These are phyloP conservation scores for Frankliniella intonsa DNA, from an alignment of 2,888 invertebrate genomes.

Conservation along the genomic window DNA sequence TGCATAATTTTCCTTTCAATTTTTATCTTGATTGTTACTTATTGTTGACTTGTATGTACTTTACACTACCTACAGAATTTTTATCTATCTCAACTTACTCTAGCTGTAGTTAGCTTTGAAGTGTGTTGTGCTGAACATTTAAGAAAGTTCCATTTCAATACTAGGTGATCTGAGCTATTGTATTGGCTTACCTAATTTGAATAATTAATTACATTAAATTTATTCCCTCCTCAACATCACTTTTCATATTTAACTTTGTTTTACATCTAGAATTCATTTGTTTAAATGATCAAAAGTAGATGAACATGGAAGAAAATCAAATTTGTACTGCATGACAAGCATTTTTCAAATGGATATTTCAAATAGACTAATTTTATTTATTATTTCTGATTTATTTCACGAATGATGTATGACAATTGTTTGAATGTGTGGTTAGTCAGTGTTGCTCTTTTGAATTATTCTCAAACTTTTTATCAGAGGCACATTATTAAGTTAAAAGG, in stretches of 20 bases:
- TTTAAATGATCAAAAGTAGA: not conserved
- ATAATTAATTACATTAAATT: not conserved
- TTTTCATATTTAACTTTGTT: too few species aligned
- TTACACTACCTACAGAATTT: not conserved
- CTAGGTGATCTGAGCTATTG: not conserved
- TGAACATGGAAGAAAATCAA: not conserved
- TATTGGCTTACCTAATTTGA: not conserved
- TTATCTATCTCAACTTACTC: not conserved
- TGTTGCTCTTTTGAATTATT: too few species aligned
- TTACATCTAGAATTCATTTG: too few species aligned
- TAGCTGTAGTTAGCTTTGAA: constrained; percentile 28
- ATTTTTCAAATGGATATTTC: not conserved
- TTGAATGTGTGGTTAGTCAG: too few species aligned
- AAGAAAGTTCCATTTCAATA: not conserved
- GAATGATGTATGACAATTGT: too few species aligned
- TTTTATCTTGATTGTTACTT: not conserved
- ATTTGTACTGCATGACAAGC: not conserved
- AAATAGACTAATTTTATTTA: not conserved
- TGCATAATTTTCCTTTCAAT: not conserved
- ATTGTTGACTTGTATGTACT: not conserved
- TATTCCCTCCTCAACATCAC: not conserved
- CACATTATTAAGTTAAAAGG: too few species aligned
- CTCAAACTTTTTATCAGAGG: too few species aligned
- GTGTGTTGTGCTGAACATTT: constrained; percentile 7
- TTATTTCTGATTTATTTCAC: too few species aligned